Base-by-base conservation (phyloP, 2,888 invertebrate species). In the Theodoxus fluviatilis region DNA sequence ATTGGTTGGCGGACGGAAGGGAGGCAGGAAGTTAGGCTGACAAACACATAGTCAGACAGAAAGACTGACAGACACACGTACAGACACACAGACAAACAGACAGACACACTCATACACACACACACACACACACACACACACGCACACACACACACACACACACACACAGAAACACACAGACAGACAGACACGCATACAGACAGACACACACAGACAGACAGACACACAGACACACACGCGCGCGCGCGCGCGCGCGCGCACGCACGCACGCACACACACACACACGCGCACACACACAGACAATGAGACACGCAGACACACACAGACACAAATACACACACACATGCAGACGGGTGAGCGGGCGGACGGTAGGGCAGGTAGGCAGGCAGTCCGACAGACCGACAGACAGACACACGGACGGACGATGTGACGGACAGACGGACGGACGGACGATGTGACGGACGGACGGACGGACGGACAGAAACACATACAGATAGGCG, bases 121-220 rank as follows among this genome's bases (percentile, higher is more conserved):
- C 52, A 52, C n/a, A 52, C 52, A 52, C 52, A 52, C 43, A 43
- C 15, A 43, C 43, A 43, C 15, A 43, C 43, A 43, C 43, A 43
- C 43, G 15, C 15, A 52, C 52, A 52, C 52, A 52, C 52, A 52
- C 52, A 52, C 52, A 52, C 52, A 1, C 52, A 52, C 52, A 43
- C 43, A 43, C 43, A 43, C 43, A 43, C 43, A 43, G 9, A 43
- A 7, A 52, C 52, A 52, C 52, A 52, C 52, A 52, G 22, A 52
- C 52, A 52, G 22, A 52, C 12, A 52, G 22, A 52, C 52, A 52
- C 52, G 25, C 52, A 52, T 25, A 52, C 52, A 52, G 22, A 52
- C 52, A 52, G 1, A 2, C 15, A 2, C 52, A 52, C 52, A 2
- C 52, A 52, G 22, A 52, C 52, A 52, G 7, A 2, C 52, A 52